Evolutionary conservation across 2,797 vertebrate species (phyloP).

Genomic region (Spondyliosoma cantharus): DNA sequence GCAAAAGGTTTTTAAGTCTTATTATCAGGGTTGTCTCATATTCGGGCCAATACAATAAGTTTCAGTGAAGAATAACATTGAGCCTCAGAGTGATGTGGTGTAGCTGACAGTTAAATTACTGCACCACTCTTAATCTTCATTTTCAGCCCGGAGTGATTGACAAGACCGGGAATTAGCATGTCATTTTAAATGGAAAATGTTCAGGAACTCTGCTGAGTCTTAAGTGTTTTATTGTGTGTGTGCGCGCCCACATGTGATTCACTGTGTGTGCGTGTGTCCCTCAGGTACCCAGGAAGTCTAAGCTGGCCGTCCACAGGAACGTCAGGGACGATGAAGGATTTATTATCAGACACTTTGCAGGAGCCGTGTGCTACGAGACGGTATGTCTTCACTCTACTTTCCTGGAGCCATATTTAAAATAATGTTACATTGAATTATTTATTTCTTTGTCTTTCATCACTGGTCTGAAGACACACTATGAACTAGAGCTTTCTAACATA

Average conservation of each 20-base stretch:
- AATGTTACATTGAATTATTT: constrained; percentile 2
- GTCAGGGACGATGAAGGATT: constrained; percentile 98
- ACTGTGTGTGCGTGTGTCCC: constrained; percentile 11
- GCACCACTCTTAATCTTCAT: constrained; percentile 38
- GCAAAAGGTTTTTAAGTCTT: not conserved
- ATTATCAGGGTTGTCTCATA: not conserved
- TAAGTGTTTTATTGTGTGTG: constrained; percentile 7
- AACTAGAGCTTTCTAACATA: not conserved
- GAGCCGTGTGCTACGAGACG: constrained; percentile 98
- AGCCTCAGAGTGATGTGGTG: not conserved
- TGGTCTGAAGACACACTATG: not conserved
- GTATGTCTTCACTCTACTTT: constrained; percentile 77
- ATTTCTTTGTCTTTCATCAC: constrained; percentile 11
- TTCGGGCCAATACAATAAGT: not conserved
- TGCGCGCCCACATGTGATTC: not conserved
- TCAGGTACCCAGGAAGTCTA: constrained; percentile 97
- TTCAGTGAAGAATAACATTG: not conserved
- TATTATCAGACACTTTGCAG: constrained; percentile 95
- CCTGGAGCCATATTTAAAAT: constrained; percentile 15
- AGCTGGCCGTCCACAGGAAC: constrained; percentile 94
- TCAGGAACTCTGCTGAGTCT: constrained; percentile 25
- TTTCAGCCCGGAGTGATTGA: constrained; percentile 41
- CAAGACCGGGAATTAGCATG: constrained; percentile 25
- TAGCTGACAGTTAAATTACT: constrained; percentile 25
- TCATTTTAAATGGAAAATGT: constrained; percentile 21